phyloP scores from a whole-genome alignment of 2,113 vertebrate genomes.

The Corynorhinus townsendii region DNA sequence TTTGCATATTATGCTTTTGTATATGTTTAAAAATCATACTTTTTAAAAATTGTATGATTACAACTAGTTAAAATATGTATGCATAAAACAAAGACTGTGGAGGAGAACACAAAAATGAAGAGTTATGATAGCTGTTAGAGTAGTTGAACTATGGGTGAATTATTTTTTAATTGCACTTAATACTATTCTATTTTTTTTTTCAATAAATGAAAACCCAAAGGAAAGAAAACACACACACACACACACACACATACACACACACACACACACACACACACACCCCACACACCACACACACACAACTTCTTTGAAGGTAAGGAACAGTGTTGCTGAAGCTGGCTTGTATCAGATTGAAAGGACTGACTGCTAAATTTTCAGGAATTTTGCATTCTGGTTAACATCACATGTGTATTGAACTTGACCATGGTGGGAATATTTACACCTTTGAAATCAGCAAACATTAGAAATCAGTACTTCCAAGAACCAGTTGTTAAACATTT shows the following conservation, averaged over 20 bases:
- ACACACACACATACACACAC: not conserved
- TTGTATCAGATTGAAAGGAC: not conserved
- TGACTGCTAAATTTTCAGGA: not conserved
- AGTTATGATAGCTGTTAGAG: not conserved
- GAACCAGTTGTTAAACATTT: not conserved
- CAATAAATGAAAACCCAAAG: not conserved
- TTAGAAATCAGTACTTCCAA: not conserved
- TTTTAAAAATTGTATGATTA: not conserved
- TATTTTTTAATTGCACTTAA: constrained; percentile 1
- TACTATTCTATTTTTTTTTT: not conserved
- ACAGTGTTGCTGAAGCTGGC: not conserved
- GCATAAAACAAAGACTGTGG: not conserved
- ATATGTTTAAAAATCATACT: not conserved
- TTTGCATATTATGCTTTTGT: too few relatives aligned
- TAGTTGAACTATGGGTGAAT: not conserved
- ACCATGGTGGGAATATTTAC: not conserved
- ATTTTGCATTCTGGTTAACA: not conserved
- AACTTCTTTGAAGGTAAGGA: not conserved
- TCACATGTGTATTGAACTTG: not conserved
- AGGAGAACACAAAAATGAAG: not conserved
- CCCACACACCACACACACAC: not conserved
- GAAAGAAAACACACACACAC: not conserved
- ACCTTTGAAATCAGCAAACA: not conserved
- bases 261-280: not conserved
- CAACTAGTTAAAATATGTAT: not conserved